Conservation (phyloP, 2,888 invertebrate species). For the Ophioninae sp. region DNA sequence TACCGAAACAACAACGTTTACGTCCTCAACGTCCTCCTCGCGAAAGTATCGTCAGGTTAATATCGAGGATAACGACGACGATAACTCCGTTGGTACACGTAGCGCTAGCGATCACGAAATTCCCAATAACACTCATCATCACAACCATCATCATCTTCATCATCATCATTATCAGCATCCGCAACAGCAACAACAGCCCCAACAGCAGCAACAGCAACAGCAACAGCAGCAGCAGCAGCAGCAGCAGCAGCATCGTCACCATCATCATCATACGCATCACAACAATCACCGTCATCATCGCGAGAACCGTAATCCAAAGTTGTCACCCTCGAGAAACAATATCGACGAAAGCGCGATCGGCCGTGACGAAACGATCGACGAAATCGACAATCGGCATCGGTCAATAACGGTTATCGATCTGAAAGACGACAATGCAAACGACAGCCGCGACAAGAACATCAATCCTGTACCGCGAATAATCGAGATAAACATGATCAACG, state of each 20-base stretch:
- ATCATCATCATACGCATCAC: conserved; percentile 78
- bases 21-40: conserved; percentile 49
- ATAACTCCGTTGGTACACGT: conserved; percentile 80
- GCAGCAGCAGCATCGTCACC: conserved; percentile 61
- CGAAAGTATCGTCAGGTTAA: conserved; percentile 76
- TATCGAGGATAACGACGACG: conserved; percentile 81
- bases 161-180: conserved; percentile 75
- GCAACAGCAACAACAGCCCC: background rate
- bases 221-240: conserved; percentile 43
- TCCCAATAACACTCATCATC: conserved; percentile 58
- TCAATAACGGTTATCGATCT: conserved; percentile 56
- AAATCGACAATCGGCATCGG: conserved; percentile 69
- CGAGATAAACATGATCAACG: conserved; percentile 44
- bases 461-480: conserved; percentile 13
- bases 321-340: conserved; percentile 55
- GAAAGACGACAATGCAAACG: conserved; percentile 71
- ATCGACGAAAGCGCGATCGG: conserved; percentile 82
- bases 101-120: conserved; percentile 77
- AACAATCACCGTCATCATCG: conserved; percentile 38
- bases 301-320: conserved; percentile 46
- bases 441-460: background rate
- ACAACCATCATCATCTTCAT: conserved; percentile 61
- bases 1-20: conserved; percentile 60
- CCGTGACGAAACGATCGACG: conserved; percentile 80
- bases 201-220: conserved; percentile 3